A percentile compares a stretch with the other conserved stretches of the same genome.
Conservation (phyloP, 2,113 vertebrate species). For the Protobothrops flavoviridis region DNA sequence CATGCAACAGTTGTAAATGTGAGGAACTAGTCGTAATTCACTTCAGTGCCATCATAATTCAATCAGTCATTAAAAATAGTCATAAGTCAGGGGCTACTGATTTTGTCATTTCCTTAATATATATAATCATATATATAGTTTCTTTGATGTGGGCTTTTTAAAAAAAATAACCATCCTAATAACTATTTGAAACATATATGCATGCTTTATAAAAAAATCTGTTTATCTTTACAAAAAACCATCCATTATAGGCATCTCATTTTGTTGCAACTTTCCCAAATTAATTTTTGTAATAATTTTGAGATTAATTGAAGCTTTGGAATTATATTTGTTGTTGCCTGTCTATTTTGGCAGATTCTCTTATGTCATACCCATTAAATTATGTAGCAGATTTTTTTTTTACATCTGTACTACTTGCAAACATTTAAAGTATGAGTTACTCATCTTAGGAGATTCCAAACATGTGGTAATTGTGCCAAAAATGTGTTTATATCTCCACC, state of each 20-base stretch:
- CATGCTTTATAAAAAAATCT: not conserved
- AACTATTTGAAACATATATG: not conserved
- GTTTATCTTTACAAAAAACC: not conserved
- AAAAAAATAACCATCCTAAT: not conserved
- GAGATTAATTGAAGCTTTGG: not conserved
- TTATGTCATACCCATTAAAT: not conserved
- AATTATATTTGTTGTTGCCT: not conserved
- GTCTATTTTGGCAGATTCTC: not conserved
- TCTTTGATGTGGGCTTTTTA: not conserved
- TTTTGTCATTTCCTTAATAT: not conserved
- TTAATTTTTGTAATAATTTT: not conserved
- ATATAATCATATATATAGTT: not conserved
- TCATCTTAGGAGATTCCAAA: not conserved
- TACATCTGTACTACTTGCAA: not conserved
- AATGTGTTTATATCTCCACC: not conserved
- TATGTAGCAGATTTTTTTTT: not conserved
- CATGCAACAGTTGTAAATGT: not conserved
- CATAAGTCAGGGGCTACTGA: not conserved
- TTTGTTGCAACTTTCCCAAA: not conserved
- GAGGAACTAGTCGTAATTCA: not conserved
- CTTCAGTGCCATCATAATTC: not conserved
- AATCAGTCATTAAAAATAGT: not conserved
- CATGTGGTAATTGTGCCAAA: not conserved
- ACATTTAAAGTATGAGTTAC: not conserved
- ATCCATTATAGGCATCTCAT: not conserved